Evolutionary conservation across 2,797 vertebrate species (phyloP).

Genomic region (Margarornis squamiger): DNA sequence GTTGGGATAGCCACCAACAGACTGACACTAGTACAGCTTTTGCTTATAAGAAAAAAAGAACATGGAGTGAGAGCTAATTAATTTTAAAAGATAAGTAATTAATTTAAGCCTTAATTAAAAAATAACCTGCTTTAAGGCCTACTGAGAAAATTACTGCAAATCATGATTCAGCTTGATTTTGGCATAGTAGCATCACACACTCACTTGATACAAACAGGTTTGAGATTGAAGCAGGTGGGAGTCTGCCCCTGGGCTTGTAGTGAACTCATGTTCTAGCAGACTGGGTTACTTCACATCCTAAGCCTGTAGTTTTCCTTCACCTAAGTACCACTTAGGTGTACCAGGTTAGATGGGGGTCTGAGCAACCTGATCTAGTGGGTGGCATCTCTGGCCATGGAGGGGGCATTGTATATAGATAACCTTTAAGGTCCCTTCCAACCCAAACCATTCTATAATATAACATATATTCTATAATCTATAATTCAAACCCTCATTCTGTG

Average conservation of each 20-base stretch:
- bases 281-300: not conserved
- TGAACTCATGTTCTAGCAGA: not conserved
- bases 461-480: not conserved
- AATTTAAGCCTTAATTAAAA: conserved; percentile 30
- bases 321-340: not conserved
- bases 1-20: not conserved
- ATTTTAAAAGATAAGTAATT: not conserved
- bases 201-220: not conserved
- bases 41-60: not conserved
- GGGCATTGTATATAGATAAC: not conserved
- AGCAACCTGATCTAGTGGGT: too few species aligned
- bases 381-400: not conserved
- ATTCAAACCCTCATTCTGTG: not conserved
- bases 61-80: not conserved
- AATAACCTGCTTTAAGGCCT: not conserved
- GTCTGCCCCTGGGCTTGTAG: not conserved
- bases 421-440: not conserved
- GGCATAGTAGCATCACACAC: not conserved
- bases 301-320: not conserved
- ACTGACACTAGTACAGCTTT: not conserved
- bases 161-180: not conserved
- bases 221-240: not conserved
- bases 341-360: not conserved
- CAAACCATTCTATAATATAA: not conserved
- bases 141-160: conserved; percentile 1